Percentiles rank a stretch among this genome's conserved stretches.
Conservation (phyloP, 1,140 invertebrate genomes). For the Telenomus remus region DNA sequence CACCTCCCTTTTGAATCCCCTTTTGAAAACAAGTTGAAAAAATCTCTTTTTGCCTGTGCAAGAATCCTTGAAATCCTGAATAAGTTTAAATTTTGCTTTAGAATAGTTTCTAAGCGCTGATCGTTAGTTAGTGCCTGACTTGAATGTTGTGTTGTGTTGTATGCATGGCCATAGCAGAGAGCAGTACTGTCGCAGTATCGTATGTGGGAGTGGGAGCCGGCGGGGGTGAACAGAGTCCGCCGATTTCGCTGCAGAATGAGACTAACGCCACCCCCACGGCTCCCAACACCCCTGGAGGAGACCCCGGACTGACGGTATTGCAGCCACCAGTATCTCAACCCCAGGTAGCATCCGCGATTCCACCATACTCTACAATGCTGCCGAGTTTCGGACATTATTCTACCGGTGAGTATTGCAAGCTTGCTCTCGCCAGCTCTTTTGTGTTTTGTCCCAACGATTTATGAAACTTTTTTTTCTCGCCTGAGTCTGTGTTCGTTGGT, state of each 20-base stretch:
- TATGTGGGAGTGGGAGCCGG: constrained; percentile 75
- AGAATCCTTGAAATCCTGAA: constrained; percentile 22
- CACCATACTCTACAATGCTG: constrained; percentile 80
- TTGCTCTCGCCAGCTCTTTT: constrained; percentile 32
- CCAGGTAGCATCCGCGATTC: constrained; percentile 73
- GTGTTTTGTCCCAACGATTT: constrained; percentile 12
- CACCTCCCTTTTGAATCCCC: too few relatives aligned
- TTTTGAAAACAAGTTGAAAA: too few relatives aligned
- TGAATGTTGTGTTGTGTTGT: constrained; percentile 73
- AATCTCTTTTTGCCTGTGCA: not conserved
- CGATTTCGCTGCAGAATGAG: constrained; percentile 78
- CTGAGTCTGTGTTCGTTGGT: not conserved
- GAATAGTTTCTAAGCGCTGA: constrained; percentile 67
- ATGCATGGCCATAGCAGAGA: constrained; percentile 77
- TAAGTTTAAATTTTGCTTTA: constrained; percentile 63
- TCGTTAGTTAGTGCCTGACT: constrained; percentile 70
- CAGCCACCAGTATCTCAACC: constrained; percentile 76
- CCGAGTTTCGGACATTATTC: constrained; percentile 84
- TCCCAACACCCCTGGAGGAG: constrained; percentile 74
- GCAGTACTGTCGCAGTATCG: constrained; percentile 77
- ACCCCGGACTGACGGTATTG: constrained; percentile 76
- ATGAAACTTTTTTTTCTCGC: not conserved
- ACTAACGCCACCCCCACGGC: constrained; percentile 75
- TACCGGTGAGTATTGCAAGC: constrained; percentile 78
- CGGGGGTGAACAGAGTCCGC: constrained; percentile 77